phyloP scores from a whole-genome alignment of 2,888 invertebrate genomes.

The Beris chalybata region DNA sequence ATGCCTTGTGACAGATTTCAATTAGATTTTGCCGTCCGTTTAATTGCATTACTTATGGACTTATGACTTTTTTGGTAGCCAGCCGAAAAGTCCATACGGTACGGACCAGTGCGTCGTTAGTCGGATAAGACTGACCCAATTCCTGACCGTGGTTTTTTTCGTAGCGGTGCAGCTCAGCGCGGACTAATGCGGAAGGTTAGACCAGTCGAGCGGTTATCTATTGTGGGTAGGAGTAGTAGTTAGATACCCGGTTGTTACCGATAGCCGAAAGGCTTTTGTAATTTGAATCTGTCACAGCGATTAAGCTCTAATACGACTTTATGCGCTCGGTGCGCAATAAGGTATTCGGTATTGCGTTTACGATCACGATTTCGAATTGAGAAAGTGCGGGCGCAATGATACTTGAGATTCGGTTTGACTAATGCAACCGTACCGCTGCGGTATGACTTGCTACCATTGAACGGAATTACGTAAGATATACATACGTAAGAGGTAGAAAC shows the following conservation, averaged over 20 bases:
- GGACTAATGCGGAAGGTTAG: not conserved
- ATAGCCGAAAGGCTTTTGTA: slow-evolving; percentile 14
- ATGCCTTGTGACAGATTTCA: slow-evolving; percentile 38
- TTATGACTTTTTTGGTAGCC: slow-evolving; percentile 29
- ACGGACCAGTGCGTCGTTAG: not conserved
- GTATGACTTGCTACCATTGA: too few species aligned
- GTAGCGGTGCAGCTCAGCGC: not conserved
- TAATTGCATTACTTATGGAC: slow-evolving; percentile 39
- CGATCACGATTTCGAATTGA: not conserved
- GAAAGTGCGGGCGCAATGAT: slow-evolving; percentile 23
- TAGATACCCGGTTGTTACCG: slow-evolving; percentile 4
- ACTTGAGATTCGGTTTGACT: not conserved
- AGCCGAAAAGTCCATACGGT: not conserved
- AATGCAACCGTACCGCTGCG: too few species aligned
- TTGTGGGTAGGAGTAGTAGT: not conserved
- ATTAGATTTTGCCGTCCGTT: slow-evolving; percentile 37
- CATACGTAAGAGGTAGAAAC: too few species aligned
- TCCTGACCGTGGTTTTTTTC: slow-evolving; percentile 4
- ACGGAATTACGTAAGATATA: too few species aligned
- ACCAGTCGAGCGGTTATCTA: not conserved
- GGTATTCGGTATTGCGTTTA: slow-evolving; percentile 14
- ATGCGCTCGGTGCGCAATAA: slow-evolving; percentile 8
- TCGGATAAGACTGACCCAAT: slow-evolving; percentile 23
- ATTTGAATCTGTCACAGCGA: slow-evolving; percentile 15
- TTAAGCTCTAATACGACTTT: not conserved